These are phyloP conservation scores for Burhinus oedicnemus DNA, from an alignment of 2,113 vertebrate species.

Conservation along the genomic window DNA sequence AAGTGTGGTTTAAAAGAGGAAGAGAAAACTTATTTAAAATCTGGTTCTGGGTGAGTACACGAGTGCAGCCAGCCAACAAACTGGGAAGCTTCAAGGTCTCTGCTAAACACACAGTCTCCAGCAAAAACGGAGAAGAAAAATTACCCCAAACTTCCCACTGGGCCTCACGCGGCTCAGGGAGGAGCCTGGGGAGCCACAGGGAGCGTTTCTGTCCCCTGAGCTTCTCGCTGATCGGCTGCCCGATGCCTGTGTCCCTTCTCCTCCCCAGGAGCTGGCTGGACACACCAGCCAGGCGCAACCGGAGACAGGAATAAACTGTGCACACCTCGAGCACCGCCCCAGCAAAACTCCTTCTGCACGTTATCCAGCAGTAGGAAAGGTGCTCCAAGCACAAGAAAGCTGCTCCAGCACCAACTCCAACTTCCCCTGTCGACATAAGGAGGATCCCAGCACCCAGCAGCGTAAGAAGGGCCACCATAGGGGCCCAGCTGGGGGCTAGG, in stretches of 20 bases:
- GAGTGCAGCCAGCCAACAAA: not conserved
- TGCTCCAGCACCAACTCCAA: not conserved
- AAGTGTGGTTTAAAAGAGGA: not conserved
- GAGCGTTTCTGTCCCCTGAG: not conserved
- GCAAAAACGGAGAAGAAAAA: not conserved
- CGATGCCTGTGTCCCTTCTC: not conserved
- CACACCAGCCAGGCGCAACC: rapidly evolving
- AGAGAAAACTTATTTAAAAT: not conserved
- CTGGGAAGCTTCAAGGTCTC: not conserved
- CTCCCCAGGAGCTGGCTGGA: not conserved
- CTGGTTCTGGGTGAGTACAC: not conserved
- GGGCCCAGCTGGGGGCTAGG: not conserved
- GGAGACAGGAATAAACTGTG: not conserved
- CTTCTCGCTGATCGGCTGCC: not conserved
- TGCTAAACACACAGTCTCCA: not conserved
- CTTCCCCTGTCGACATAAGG: rapidly evolving
- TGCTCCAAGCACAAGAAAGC: not conserved
- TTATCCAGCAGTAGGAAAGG: not conserved
- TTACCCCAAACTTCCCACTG: not conserved
- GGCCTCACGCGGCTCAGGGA: rapidly evolving
- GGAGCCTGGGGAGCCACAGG: not conserved
- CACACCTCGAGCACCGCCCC: rapidly evolving
- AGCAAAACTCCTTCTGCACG: not conserved
- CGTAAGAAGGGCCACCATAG: not conserved
- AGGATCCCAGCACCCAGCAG: not conserved